These are phyloP conservation scores for Chrysochloris asiatica DNA, from an alignment of 2,113 vertebrate genomes.

Conservation along the genomic window DNA sequence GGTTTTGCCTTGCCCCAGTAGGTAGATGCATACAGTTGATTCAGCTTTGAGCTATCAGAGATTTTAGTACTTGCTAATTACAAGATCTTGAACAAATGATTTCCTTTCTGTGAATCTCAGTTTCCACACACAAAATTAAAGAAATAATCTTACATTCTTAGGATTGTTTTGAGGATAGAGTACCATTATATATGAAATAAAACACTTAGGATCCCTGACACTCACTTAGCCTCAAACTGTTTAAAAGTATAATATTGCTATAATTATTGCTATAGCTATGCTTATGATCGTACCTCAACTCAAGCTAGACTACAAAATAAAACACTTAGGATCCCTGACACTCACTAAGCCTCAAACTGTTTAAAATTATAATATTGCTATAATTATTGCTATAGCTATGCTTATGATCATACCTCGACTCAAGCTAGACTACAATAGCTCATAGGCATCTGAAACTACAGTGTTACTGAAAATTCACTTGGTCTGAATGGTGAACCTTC, in stretches of 20 bases:
- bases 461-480: neutral
- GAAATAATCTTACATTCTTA: neutral
- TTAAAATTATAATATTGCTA: neutral
- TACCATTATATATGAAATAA: neutral
- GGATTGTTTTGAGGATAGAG: neutral
- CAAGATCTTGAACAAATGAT: neutral
- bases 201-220: neutral
- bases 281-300: neutral
- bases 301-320: neutral
- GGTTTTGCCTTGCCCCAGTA: neutral
- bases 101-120: neutral
- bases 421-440: neutral
- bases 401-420: neutral
- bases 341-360: neutral
- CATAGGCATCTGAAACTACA: neutral
- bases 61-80: neutral
- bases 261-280: neutral
- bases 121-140: neutral
- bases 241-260: neutral
- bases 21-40: neutral
- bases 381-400: neutral
- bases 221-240: neutral
- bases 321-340: neutral
- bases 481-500: neutral
- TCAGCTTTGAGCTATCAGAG: neutral